Conservation (phyloP, 1,140 invertebrate species). For the Colletes gigas region DNA sequence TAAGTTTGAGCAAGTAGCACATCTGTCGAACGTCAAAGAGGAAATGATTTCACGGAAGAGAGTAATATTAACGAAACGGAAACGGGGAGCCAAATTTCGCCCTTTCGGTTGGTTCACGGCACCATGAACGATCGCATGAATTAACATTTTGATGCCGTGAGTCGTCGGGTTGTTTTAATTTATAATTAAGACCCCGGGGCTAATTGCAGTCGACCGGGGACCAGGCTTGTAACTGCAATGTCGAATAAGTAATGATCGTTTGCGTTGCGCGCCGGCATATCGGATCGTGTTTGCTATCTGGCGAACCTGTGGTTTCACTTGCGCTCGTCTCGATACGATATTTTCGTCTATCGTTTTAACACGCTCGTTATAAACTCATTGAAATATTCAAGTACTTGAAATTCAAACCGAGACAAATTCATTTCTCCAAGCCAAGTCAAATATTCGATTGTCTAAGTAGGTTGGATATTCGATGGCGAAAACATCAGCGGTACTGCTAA, state of each 20-base stretch:
- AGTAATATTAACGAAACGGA: background rate
- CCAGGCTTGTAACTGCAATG: background rate
- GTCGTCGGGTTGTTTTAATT: constrained; percentile 29
- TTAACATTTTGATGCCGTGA: constrained; percentile 34
- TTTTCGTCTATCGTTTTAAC: background rate
- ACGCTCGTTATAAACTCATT: too few species aligned
- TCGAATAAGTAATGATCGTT: constrained; percentile 31
- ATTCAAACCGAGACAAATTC: too few species aligned
- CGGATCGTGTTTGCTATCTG: constrained; percentile 5
- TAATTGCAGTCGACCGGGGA: constrained; percentile 19
- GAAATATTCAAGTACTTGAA: too few species aligned
- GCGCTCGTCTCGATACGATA: background rate
- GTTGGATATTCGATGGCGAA: too few species aligned
- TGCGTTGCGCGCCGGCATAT: background rate
- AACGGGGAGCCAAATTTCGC: background rate
- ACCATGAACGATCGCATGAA: constrained; percentile 20
- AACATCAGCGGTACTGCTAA: too few species aligned
- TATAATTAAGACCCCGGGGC: constrained; percentile 28
- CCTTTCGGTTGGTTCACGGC: background rate
- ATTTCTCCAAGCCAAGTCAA: too few species aligned
- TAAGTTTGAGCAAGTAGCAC: background rate
- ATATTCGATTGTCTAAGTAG: too few species aligned
- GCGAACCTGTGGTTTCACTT: background rate
- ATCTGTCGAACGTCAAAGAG: background rate
- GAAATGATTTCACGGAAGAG: background rate